These are phyloP conservation scores for Tubulanus polymorphus DNA, from an alignment of 2,888 invertebrate species.

Conservation along the genomic window DNA sequence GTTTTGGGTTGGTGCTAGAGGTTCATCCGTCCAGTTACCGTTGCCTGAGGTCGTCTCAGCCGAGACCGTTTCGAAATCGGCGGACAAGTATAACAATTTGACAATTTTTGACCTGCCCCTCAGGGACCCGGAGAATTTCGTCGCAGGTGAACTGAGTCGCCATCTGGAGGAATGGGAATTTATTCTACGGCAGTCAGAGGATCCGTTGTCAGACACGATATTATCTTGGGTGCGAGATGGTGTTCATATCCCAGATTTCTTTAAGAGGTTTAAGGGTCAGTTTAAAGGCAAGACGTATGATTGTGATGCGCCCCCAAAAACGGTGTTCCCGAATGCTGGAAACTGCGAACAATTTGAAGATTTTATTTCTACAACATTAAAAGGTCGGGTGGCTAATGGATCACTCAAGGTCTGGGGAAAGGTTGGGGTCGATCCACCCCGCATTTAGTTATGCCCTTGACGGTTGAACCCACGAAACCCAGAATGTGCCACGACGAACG, in stretches of 20 bases:
- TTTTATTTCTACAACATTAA: slow-evolving; percentile 6
- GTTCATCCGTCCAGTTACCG: too few relatives aligned
- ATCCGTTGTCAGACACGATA: background rate
- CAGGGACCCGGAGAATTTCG: slow-evolving; percentile 11
- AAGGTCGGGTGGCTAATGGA: slow-evolving; percentile 8
- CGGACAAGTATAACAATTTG: too few relatives aligned
- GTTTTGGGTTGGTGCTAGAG: too few relatives aligned
- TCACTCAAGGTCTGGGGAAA: slow-evolving; percentile 9
- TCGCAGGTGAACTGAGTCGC: slow-evolving; percentile 9
- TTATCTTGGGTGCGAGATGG: slow-evolving; percentile 10
- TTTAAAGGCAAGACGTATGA: slow-evolving; percentile 14
- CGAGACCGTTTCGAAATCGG: too few relatives aligned
- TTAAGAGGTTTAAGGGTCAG: slow-evolving; percentile 13
- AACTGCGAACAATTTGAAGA: background rate
- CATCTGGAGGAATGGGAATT: slow-evolving; percentile 1
- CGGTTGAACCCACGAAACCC: slow-evolving; percentile 15
- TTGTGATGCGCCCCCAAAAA: background rate
- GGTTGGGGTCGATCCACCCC: slow-evolving; percentile 8
- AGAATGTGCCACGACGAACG: slow-evolving; percentile 13
- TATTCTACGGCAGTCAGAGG: background rate
- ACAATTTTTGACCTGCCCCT: too few relatives aligned
- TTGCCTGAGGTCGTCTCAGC: too few relatives aligned
- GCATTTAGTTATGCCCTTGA: slow-evolving; percentile 13
- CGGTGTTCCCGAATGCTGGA: background rate
- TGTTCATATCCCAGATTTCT: slow-evolving; percentile 11